phyloP scores from a whole-genome alignment of 1,140 invertebrate genomes.

The Drosophila virilis region DNA sequence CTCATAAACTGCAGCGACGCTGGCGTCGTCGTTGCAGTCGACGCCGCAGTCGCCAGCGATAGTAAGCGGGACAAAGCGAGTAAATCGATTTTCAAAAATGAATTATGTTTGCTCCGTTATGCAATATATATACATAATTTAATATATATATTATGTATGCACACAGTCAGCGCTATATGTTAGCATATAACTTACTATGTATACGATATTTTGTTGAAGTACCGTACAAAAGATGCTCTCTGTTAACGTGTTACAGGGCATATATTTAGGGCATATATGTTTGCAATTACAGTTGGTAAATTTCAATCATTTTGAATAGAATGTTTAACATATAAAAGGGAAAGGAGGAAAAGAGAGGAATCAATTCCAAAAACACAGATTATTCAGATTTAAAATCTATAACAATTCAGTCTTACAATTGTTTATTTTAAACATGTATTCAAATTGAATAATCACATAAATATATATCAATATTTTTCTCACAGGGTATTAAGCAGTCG shows the following conservation, averaged over 20 bases:
- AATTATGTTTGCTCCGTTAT: slow-evolving; percentile 66
- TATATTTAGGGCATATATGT: not conserved
- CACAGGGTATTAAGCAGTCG: not conserved
- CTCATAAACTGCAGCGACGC: slow-evolving; percentile 75
- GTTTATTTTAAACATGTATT: no score
- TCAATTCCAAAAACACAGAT: no score
- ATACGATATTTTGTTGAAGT: slow-evolving; percentile 2
- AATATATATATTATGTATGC: not conserved
- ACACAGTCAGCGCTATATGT: not conserved
- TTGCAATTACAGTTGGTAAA: not conserved
- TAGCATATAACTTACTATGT: not conserved
- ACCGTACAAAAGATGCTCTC: not conserved
- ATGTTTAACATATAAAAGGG: no score
- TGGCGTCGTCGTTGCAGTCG: slow-evolving; percentile 8
- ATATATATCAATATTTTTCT: no score
- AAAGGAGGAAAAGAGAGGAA: no score
- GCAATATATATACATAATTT: slow-evolving; percentile 27
- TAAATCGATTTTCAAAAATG: slow-evolving; percentile 78
- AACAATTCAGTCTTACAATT: no score
- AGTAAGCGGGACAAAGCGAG: slow-evolving; percentile 28
- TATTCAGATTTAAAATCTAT: no score
- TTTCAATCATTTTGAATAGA: no score
- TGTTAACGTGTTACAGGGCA: not conserved
- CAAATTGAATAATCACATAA: no score
- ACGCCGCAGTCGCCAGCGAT: slow-evolving; percentile 11